phyloP scores from a whole-genome alignment of 2,797 vertebrate genomes.

The Sebastes steindachneri region DNA sequence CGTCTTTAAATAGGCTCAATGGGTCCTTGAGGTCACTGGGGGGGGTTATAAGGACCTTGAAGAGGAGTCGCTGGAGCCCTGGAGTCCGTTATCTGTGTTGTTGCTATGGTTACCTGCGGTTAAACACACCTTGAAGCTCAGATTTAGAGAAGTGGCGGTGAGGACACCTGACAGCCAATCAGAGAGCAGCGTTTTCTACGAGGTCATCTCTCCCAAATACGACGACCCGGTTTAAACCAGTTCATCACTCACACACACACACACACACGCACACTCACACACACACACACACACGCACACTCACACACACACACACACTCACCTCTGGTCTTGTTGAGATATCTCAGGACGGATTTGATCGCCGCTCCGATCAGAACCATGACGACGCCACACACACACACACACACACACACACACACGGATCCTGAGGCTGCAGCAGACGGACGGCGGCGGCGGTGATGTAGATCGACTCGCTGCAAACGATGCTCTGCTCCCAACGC shows the following conservation, averaged over 20 bases:
- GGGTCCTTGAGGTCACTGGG: background rate
- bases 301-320: conserved; percentile 28
- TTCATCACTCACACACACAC: no score
- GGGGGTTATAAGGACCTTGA: background rate
- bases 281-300: conserved; percentile 20
- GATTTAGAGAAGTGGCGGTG: background rate
- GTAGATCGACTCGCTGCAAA: conserved; percentile 50
- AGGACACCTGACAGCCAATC: conserved; percentile 30
- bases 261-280: conserved; percentile 10
- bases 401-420: conserved; percentile 1
- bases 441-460: conserved; percentile 50
- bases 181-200: background rate
- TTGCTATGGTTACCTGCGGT: conserved; percentile 34
- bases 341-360: conserved; percentile 74
- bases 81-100: background rate
- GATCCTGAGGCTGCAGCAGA: conserved; percentile 60
- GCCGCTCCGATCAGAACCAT: conserved; percentile 77
- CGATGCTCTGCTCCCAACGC: conserved; percentile 7
- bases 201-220: background rate
- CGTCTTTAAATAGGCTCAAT: background rate
- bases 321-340: conserved; percentile 65
- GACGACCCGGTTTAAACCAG: background rate
- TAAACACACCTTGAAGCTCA: background rate
- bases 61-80: background rate
- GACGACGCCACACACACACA: conserved; percentile 26